Base-by-base conservation (phyloP, 2,888 invertebrate species). In the Coleophora flavipennella region DNA sequence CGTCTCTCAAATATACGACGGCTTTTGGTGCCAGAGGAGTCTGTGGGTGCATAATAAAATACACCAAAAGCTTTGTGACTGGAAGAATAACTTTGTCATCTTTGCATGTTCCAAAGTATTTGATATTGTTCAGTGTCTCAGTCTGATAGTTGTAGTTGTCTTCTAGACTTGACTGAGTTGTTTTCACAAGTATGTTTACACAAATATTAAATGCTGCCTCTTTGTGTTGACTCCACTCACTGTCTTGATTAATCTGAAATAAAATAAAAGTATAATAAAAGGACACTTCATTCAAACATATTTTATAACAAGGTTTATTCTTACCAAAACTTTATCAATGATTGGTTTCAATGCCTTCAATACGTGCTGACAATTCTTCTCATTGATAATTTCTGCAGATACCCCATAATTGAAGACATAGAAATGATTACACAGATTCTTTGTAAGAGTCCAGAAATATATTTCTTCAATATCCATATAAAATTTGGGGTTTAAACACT, bases 21-120 rank as follows among this genome's bases (percentile, higher is more conserved):
- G 90, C 90, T 53, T 87, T 86, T 1, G 87, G 77, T 7, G 84
- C 76, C 20, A 87, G 73, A 29, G 81, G 75, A 35, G 89, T 88
- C 38, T 86, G 87, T 9, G 89, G 88, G 51, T 89, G 85, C 81
- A 90, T 87, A 27, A 91, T 84, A 54, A 88, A 89, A 55, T 89
- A 87, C 8, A 88, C 79, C 0, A 89, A 62, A 9, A 89, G 69
- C 54, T 87, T 87, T 12, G 86, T 75, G 1, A 68, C 63, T 9
- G 83, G 76, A 41, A 86, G 59, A 20, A 85, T 51, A 0, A 86
- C 69, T 56, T 70, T 68, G 46, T 74, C 62, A 35, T 70, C 67
- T 6, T 56, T 57, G 38, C 69, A 64, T 13, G 70, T 44, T 0
- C 85, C 87, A 49, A 89, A 77, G 45, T 85, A 75, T 51, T 78